phyloP scores from a whole-genome alignment of 2,797 vertebrate species.

The Distichodus sexfasciatus region DNA sequence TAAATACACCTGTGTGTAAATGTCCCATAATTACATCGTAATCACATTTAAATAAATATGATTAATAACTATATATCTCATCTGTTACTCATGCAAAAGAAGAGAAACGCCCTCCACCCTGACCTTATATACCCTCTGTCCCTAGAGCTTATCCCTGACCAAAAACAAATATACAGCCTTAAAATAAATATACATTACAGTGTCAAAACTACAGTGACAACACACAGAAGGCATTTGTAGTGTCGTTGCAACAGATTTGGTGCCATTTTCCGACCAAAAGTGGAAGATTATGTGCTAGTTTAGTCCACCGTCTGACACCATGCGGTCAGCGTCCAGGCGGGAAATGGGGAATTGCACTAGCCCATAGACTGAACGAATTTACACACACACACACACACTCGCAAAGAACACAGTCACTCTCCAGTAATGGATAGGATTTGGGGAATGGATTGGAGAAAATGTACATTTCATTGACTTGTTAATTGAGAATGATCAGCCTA shows the following conservation, averaged over 20 bases:
- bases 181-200: constrained; percentile 54
- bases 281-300: constrained; percentile 31
- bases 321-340: constrained; percentile 25
- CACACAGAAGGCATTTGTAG: constrained; percentile 29
- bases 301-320: constrained; percentile 25
- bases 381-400: constrained; percentile 6
- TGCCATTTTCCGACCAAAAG: constrained; percentile 31
- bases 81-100: constrained; percentile 41
- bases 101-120: constrained; percentile 46
- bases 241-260: constrained; percentile 30
- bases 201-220: constrained; percentile 38
- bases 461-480: too few species aligned
- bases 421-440: too few species aligned
- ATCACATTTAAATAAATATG: constrained; percentile 52
- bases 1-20: too few species aligned
- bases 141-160: constrained; percentile 1
- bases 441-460: too few species aligned
- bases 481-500: too few species aligned
- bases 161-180: constrained; percentile 47
- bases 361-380: constrained; percentile 30
- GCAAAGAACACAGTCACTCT: not conserved
- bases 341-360: constrained; percentile 44
- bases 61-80: constrained; percentile 5
- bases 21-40: too few species aligned
- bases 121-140: constrained; percentile 20